Conservation (phyloP, 2,113 vertebrate species). For the Halichoeres trimaculatus region DNA sequence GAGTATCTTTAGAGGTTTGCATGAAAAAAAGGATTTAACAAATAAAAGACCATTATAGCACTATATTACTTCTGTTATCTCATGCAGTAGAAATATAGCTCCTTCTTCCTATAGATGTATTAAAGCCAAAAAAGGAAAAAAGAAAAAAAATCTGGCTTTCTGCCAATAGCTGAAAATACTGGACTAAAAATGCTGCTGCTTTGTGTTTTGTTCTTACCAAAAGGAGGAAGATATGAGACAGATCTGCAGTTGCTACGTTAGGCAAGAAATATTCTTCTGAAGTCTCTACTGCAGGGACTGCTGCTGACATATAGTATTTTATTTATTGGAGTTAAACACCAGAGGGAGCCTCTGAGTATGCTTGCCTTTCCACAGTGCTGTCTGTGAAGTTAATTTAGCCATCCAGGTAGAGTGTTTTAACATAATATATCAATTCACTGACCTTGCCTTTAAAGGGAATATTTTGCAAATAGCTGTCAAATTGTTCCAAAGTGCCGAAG, state of each 20-base stretch:
- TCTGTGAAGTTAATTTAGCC: background rate
- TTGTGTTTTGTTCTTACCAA: background rate
- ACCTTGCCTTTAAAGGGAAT: background rate
- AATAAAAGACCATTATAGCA: background rate
- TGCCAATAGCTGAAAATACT: background rate
- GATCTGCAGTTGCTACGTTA: background rate
- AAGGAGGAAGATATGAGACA: background rate
- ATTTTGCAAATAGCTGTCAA: background rate
- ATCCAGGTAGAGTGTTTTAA: background rate
- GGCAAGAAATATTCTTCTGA: background rate
- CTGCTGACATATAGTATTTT: constrained; percentile 5
- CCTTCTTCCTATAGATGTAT: background rate
- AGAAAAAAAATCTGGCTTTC: too few species aligned
- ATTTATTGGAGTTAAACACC: constrained; percentile 19
- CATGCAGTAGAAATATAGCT: background rate
- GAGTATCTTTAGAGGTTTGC: background rate
- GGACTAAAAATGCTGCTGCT: background rate
- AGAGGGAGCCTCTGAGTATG: constrained; percentile 29
- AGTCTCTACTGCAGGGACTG: background rate
- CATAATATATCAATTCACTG: background rate
- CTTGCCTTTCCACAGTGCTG: background rate
- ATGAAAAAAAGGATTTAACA: background rate
- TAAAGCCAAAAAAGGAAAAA: too few species aligned
- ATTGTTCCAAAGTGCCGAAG: background rate
- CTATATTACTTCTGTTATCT: background rate